A percentile compares a stretch with the other conserved stretches of the same genome.
Evolutionary conservation across 1,140 invertebrate species (phyloP).

Genomic region (Orchesella cincta): DNA sequence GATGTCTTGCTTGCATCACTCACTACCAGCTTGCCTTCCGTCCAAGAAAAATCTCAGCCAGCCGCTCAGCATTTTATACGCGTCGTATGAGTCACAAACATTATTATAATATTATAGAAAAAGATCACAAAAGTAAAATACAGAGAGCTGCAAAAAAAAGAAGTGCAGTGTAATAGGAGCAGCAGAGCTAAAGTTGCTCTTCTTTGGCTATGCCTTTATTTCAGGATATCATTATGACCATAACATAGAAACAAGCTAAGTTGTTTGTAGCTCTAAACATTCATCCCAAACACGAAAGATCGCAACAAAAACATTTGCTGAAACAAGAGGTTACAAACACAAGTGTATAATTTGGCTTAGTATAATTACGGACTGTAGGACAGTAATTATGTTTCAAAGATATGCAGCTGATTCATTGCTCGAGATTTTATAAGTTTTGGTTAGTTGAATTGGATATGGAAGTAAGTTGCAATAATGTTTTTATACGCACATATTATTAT

Average conservation of each 20-base stretch:
- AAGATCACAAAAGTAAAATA: background rate
- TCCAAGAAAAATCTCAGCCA: constrained; percentile 2
- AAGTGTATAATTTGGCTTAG: background rate
- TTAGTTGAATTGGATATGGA: background rate
- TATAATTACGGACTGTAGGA: constrained; percentile 15
- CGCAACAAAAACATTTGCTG: background rate
- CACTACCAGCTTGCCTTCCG: constrained; percentile 3
- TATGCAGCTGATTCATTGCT: background rate
- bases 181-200: too few species aligned
- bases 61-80: background rate
- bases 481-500: background rate
- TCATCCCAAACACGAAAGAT: background rate
- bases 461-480: background rate
- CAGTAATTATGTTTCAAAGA: constrained; percentile 17
- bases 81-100: background rate
- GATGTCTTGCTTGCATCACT: background rate
- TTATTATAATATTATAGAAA: background rate
- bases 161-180: background rate
- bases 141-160: background rate
- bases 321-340: constrained; percentile 11
- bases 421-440: background rate
- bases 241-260: background rate
- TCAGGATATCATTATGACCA: background rate
- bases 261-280: background rate
- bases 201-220: background rate